Evolutionary conservation across 2,113 vertebrate genomes (phyloP).

Genomic region (Pica pica): DNA sequence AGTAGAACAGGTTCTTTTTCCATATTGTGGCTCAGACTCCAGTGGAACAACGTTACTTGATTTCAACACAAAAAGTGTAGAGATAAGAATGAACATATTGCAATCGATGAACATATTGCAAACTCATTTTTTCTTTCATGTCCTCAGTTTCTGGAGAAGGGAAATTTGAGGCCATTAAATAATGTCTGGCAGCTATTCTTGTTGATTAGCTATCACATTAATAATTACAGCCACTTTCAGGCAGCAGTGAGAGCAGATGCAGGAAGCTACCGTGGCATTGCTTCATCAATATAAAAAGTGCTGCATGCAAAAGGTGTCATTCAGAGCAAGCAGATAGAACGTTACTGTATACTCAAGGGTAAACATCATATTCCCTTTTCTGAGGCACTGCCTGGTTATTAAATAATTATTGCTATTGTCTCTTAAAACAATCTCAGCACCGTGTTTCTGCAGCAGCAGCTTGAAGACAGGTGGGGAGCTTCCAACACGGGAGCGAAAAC

Average conservation of each 20-base stretch:
- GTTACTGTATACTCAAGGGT: not conserved
- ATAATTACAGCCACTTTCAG: slow-evolving; percentile 22
- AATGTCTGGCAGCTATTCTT: slow-evolving; percentile 10
- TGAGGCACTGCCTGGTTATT: not conserved
- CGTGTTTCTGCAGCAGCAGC: not conserved
- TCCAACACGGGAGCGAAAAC: not conserved
- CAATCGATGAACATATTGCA: not conserved
- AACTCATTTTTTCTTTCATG: not conserved
- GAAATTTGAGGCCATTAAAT: not conserved
- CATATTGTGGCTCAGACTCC: not conserved
- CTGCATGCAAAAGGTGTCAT: not conserved
- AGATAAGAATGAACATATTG: not conserved
- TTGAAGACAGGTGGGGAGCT: not conserved
- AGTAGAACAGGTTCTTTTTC: not conserved
- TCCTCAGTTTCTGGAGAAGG: not conserved
- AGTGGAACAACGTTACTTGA: not conserved
- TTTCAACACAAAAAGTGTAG: not conserved
- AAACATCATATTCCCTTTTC: not conserved
- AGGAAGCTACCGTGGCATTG: not conserved
- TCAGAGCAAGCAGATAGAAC: not conserved
- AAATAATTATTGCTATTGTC: not conserved
- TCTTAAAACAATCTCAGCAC: not conserved
- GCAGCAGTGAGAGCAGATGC: not conserved
- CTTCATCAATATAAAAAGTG: not conserved
- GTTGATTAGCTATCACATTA: slow-evolving; percentile 5